Evolutionary conservation across 2,797 vertebrate genomes (phyloP).

Genomic region (Myotis vivesi): DNA sequence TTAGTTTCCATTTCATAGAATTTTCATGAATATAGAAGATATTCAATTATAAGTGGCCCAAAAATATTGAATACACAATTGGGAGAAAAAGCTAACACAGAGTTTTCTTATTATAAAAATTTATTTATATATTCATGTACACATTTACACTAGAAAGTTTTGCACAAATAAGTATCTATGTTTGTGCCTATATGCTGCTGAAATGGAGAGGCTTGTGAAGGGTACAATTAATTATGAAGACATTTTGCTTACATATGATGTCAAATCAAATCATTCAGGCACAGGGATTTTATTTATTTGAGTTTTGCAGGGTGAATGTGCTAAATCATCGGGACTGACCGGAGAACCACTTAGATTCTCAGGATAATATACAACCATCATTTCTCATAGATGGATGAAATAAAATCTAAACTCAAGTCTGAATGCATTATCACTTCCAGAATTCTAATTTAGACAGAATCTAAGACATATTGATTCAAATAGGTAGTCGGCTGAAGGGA

Average conservation of each 20-base stretch:
- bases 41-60: constrained; percentile 22
- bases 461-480: constrained; percentile 38
- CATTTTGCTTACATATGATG: constrained; percentile 65
- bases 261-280: constrained; percentile 66
- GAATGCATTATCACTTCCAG: constrained; percentile 41
- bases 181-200: constrained; percentile 32
- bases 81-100: constrained; percentile 35
- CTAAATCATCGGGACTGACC: constrained; percentile 66
- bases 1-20: background rate
- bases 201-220: constrained; percentile 42
- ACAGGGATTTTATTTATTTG: constrained; percentile 72
- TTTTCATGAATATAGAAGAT: constrained; percentile 56
- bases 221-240: constrained; percentile 72
- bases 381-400: constrained; percentile 54
- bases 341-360: constrained; percentile 58
- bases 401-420: constrained; percentile 60
- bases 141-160: constrained; percentile 55
- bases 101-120: constrained; percentile 23
- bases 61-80: constrained; percentile 13
- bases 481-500: background rate
- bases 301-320: constrained; percentile 36
- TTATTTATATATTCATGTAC: constrained; percentile 50
- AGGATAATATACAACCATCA: constrained; percentile 57
- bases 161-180: constrained; percentile 58
- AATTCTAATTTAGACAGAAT: constrained; percentile 38